A percentile compares a stretch with the other conserved stretches of the same genome.
Conservation (phyloP, 2,113 vertebrate genomes). For the Chelonoidis abingdonii region DNA sequence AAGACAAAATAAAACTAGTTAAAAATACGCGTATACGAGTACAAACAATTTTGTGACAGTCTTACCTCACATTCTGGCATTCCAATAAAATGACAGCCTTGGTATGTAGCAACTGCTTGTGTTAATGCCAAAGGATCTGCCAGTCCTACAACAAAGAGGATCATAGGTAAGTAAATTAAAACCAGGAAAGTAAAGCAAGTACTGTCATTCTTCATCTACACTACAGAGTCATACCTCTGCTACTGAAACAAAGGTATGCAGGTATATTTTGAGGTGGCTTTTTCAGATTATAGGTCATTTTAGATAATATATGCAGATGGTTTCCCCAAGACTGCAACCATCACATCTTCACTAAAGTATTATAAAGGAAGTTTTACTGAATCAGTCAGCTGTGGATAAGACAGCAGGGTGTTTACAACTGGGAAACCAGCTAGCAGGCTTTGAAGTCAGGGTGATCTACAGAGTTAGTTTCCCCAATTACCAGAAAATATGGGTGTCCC, state of each 20-base stretch:
- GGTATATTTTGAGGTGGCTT: background rate
- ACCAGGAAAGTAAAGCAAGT: background rate
- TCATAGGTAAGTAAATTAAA: conserved; percentile 1
- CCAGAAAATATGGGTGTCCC: background rate
- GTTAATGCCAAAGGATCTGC: conserved; percentile 92
- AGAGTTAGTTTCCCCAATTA: background rate
- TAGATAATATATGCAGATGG: background rate
- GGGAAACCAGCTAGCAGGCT: background rate
- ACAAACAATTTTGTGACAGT: background rate
- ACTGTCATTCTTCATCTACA: background rate
- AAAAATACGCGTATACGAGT: background rate
- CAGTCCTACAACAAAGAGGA: conserved; percentile 81
- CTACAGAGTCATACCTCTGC: rapidly evolving
- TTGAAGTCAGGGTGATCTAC: background rate
- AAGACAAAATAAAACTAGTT: rapidly evolving
- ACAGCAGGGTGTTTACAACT: background rate
- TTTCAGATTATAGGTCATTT: background rate
- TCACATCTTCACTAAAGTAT: rapidly evolving
- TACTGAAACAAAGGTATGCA: background rate
- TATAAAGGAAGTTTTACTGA: background rate
- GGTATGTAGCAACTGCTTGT: conserved; percentile 95
- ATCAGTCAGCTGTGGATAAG: background rate
- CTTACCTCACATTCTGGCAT: conserved; percentile 99
- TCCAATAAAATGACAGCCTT: conserved; percentile 97
- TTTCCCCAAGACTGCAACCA: background rate